These are phyloP conservation scores for Bombycilla garrulus DNA, from an alignment of 2,113 vertebrate genomes.

Conservation along the genomic window DNA sequence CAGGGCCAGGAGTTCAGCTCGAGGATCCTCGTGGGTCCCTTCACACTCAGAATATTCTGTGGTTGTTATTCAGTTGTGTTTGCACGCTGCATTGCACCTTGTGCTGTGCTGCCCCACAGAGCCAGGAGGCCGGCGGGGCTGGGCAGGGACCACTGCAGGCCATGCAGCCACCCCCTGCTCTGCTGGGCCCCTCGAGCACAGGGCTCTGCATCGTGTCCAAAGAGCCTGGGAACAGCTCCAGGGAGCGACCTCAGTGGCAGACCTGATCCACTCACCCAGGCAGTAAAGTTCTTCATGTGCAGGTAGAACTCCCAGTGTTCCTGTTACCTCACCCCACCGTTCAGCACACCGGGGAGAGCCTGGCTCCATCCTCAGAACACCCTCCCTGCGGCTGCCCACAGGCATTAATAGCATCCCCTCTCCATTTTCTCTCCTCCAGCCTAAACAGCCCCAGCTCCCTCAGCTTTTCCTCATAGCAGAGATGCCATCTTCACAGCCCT, in stretches of 20 bases:
- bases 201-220: neutral
- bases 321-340: neutral
- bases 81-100: too few relatives aligned
- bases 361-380: neutral
- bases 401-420: neutral
- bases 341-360: neutral
- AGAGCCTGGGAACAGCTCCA: neutral
- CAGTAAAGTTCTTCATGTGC: neutral
- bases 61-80: neutral
- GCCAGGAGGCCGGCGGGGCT: neutral
- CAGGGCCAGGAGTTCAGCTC: fast-evolving
- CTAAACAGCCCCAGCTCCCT: neutral
- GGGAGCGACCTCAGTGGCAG: neutral
- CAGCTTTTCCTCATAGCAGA: neutral
- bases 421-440: neutral
- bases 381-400: neutral
- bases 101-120: neutral
- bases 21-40: neutral
- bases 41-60: neutral
- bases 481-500: neutral
- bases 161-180: neutral
- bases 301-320: neutral
- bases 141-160: neutral
- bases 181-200: fast-evolving
- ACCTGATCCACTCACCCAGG: neutral